phyloP scores from a whole-genome alignment of 2,113 vertebrate species.

The Hystrix cristata region DNA sequence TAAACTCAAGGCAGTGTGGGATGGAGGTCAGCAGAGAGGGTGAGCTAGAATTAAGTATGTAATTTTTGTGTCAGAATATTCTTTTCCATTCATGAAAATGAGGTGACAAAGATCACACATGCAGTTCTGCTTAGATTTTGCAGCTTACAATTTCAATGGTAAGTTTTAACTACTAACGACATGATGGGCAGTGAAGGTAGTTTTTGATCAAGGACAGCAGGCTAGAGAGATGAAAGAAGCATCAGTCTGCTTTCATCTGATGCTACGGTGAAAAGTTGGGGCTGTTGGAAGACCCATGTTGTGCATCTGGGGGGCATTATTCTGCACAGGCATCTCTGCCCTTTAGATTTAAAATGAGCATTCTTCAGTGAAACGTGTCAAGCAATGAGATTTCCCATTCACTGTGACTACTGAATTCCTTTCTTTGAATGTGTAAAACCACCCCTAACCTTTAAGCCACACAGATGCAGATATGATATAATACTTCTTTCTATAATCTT shows the following conservation, averaged over 20 bases:
- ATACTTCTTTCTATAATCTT: neutral
- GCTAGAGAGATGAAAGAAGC: conserved; percentile 73
- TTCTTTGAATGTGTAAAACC: neutral
- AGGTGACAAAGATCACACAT: conserved; percentile 92
- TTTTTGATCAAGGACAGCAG: conserved; percentile 87
- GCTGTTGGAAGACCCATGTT: neutral
- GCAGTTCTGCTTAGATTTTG: conserved; percentile 87
- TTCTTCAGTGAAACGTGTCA: neutral
- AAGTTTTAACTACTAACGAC: conserved; percentile 79
- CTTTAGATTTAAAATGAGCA: conserved; percentile 5
- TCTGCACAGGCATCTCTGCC: neutral
- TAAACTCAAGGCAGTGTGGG: conserved; percentile 94
- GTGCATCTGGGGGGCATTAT: neutral
- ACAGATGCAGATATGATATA: neutral
- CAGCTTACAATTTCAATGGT: conserved; percentile 88
- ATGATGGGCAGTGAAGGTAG: conserved; percentile 52
- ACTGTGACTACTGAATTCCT: neutral
- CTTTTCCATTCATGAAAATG: conserved; percentile 97
- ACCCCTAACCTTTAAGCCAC: neutral
- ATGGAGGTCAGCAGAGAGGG: conserved; percentile 94
- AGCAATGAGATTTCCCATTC: neutral
- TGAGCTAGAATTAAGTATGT: conserved; percentile 99
- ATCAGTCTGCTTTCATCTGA: conserved; percentile 9
- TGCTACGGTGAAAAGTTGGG: neutral
- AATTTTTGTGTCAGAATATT: conserved; percentile 97